Percentiles rank a stretch among this genome's conserved stretches.
These are phyloP conservation scores for Hetaerina titia DNA, from an alignment of 2,888 invertebrate genomes.

Conservation along the genomic window DNA sequence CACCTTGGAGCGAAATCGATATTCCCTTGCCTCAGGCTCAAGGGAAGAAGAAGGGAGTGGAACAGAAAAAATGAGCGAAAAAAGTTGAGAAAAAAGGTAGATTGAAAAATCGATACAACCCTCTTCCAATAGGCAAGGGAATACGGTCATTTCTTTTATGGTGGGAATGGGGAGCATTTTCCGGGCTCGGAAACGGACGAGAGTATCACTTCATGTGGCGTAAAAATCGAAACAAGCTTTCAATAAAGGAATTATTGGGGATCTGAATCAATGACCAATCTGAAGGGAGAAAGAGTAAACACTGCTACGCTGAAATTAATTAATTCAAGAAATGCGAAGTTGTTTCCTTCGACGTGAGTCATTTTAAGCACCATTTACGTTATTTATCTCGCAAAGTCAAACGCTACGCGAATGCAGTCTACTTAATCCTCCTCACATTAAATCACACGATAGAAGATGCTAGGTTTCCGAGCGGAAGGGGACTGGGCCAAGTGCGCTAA, in stretches of 20 bases:
- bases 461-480: no score
- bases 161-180: background rate
- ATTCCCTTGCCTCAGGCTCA: background rate
- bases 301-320: no score
- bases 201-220: background rate
- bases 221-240: background rate
- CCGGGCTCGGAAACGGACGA: background rate
- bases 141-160: background rate
- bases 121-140: constrained; percentile 18
- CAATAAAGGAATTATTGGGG: background rate
- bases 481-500: no score
- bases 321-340: background rate
- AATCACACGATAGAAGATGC: no score
- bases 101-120: constrained; percentile 35
- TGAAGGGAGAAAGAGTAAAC: background rate
- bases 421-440: no score
- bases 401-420: no score
- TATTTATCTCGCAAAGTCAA: no score
- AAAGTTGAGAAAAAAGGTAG: background rate
- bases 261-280: background rate
- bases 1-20: background rate
- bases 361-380: no score
- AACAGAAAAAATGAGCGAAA: background rate
- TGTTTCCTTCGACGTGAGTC: no score
- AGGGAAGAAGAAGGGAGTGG: background rate